phyloP scores from a whole-genome alignment of 1,140 invertebrate genomes.

The Parapsyche elsis region DNA sequence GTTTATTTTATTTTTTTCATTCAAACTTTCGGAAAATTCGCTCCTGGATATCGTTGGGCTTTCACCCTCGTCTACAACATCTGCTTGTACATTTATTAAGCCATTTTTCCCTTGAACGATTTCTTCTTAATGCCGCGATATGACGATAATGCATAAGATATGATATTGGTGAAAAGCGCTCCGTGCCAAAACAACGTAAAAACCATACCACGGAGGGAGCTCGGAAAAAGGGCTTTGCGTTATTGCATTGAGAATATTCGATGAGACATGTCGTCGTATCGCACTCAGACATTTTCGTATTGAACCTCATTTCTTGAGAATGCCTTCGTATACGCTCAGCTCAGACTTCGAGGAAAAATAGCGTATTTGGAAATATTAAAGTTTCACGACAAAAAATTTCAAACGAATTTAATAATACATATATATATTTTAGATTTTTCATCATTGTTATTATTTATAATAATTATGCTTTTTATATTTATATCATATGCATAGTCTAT shows the following conservation, averaged over 20 bases:
- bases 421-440: too few species aligned
- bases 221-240: conserved; percentile 2
- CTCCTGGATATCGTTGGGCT: background rate
- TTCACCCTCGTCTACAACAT: conserved; percentile 15
- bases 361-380: background rate
- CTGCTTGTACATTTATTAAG: conserved; percentile 50
- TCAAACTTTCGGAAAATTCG: background rate
- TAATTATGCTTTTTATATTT: too few species aligned
- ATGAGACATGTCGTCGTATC: conserved; percentile 19
- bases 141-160: conserved; percentile 50
- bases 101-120: conserved; percentile 51
- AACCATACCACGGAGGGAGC: background rate
- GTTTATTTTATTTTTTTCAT: too few species aligned
- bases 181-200: conserved; percentile 9
- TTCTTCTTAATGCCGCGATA: conserved; percentile 48
- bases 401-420: too few species aligned
- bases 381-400: too few species aligned
- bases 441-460: too few species aligned
- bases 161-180: conserved; percentile 37
- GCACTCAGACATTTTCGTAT: conserved; percentile 34
- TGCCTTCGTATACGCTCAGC: background rate
- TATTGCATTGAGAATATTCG: conserved; percentile 37
- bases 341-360: conserved; percentile 16
- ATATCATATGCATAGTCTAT: too few species aligned
- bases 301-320: background rate